Percentiles rank a stretch among this genome's conserved stretches.
Conservation (phyloP, 2,797 vertebrate genomes). For the Tangara arthus region DNA sequence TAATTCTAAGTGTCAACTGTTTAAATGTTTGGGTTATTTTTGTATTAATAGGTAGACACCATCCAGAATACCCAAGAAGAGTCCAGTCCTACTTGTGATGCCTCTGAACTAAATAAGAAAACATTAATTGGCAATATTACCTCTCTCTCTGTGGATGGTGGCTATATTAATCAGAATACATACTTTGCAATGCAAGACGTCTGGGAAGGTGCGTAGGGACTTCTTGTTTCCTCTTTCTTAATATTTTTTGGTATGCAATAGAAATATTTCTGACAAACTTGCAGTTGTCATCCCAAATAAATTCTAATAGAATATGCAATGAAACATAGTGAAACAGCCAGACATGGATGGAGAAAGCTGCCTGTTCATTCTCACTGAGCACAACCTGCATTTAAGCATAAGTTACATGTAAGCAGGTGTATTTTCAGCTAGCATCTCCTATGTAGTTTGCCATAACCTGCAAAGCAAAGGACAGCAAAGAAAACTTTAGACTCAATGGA, state of each 20-base stretch:
- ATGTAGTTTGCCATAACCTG: accelerated
- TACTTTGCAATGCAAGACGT: conserved; percentile 81
- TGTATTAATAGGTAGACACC: conserved; percentile 80
- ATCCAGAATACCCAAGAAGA: conserved; percentile 78
- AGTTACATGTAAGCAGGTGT: neutral
- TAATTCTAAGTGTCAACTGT: neutral
- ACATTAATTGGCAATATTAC: conserved; percentile 89
- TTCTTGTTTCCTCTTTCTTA: neutral
- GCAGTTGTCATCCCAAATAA: neutral
- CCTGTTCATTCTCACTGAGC: neutral
- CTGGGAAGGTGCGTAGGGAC: conserved; percentile 80
- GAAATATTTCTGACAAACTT: neutral
- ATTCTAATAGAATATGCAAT: neutral
- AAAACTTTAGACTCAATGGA: neutral
- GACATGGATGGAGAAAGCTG: neutral
- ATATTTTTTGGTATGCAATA: neutral
- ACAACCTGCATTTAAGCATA: neutral
- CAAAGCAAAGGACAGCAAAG: neutral
- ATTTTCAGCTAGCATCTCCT: neutral
- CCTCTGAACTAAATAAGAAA: conserved; percentile 65
- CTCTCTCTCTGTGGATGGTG: conserved; percentile 77
- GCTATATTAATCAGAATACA: conserved; percentile 88
- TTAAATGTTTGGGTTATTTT: neutral
- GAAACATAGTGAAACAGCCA: neutral
- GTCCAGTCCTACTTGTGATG: conserved; percentile 29